A percentile compares a stretch with the other conserved stretches of the same genome.
Conservation (phyloP, 1,140 invertebrate species). For the Samia ricini region DNA sequence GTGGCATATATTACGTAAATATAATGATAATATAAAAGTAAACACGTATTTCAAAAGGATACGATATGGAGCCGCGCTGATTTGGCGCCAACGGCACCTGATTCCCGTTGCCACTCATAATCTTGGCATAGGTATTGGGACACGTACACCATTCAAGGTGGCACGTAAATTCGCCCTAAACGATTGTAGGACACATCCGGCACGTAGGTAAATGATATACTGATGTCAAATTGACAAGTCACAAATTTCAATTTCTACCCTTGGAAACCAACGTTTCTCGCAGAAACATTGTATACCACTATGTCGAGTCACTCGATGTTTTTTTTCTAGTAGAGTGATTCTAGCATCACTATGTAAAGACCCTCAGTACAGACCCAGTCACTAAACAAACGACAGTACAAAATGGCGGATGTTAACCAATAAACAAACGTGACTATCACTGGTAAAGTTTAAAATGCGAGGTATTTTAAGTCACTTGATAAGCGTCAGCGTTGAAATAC, state of each 20-base stretch:
- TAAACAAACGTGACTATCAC: conserved; percentile 74
- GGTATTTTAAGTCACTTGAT: conserved; percentile 43
- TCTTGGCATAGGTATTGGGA: conserved; percentile 74
- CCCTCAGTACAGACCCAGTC: conserved; percentile 45
- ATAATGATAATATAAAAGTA: conserved; percentile 49
- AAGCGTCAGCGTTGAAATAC: conserved; percentile 34
- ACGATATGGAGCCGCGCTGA: conserved; percentile 69
- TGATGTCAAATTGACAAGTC: conserved; percentile 71
- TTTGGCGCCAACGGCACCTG: conserved; percentile 72
- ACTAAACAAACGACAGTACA: conserved; percentile 77
- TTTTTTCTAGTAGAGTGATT: conserved; percentile 55
- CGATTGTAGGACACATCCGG: conserved; percentile 76
- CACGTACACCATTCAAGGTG: conserved; percentile 76
- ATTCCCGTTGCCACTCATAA: conserved; percentile 75
- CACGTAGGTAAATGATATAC: conserved; percentile 66
- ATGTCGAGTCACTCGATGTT: conserved; percentile 60
- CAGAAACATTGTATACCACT: conserved; percentile 72
- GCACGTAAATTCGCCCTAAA: conserved; percentile 73
- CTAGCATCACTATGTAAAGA: conserved; percentile 62
- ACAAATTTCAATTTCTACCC: conserved; percentile 62
- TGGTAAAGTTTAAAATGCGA: conserved; percentile 40
- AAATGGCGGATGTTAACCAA: conserved; percentile 77
- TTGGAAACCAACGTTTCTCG: conserved; percentile 64
- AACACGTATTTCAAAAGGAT: conserved; percentile 63
- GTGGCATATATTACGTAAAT: conserved; percentile 74